phyloP scores from a whole-genome alignment of 1,140 invertebrate genomes.

The Hylaeus anthracinus region DNA sequence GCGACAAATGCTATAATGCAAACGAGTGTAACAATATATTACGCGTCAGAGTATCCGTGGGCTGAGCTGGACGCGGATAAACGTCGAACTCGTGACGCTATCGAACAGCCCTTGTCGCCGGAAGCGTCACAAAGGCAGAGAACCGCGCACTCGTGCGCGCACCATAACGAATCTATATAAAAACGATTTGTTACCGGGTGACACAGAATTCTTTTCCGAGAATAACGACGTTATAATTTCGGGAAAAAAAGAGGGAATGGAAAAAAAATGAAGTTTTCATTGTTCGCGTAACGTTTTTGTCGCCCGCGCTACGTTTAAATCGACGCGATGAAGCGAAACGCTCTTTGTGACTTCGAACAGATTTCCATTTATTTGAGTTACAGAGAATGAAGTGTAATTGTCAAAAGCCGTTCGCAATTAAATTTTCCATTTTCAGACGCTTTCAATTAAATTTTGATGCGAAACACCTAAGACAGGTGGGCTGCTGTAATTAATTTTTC shows the following conservation, averaged over 20 bases:
- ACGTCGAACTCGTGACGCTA: constrained; percentile 52
- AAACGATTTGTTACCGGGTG: constrained; percentile 44
- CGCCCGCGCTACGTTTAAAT: constrained; percentile 17
- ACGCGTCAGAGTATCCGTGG: background rate
- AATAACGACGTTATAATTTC: constrained; percentile 19
- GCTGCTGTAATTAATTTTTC: background rate
- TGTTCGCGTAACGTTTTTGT: constrained; percentile 2
- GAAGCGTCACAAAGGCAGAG: constrained; percentile 35
- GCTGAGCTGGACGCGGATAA: constrained; percentile 19
- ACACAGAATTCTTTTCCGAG: background rate
- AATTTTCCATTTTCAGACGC: background rate
- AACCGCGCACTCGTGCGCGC: background rate
- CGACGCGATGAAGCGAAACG: background rate
- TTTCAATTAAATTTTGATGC: background rate
- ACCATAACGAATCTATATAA: constrained; percentile 41
- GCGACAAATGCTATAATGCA: background rate
- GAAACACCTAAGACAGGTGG: no score
- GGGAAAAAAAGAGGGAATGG: background rate
- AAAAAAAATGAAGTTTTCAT: background rate
- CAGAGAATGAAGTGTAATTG: background rate
- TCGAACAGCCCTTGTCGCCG: constrained; percentile 39
- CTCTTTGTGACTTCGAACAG: background rate
- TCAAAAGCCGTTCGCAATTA: background rate
- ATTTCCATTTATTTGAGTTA: background rate
- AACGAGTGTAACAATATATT: background rate